These are phyloP conservation scores for Drosophila borborema DNA, from an alignment of 2,888 invertebrate genomes.

Conservation along the genomic window DNA sequence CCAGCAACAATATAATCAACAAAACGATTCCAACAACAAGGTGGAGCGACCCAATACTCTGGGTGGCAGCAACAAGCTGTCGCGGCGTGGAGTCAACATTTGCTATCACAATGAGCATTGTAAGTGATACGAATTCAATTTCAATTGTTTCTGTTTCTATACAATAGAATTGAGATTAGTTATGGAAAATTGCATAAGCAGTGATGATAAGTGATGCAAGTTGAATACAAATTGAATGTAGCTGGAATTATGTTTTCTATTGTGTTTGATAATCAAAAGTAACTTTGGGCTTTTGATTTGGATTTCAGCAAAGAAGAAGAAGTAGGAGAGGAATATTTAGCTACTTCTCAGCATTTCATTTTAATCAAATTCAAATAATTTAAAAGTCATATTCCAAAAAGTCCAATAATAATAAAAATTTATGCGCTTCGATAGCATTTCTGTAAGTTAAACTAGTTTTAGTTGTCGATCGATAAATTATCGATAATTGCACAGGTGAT, in stretches of 20 bases:
- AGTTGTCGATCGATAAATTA: not conserved
- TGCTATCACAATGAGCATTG: slow-evolving; percentile 93
- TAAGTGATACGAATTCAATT: slow-evolving; percentile 83
- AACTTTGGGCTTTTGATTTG: too few species aligned
- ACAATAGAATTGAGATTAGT: slow-evolving; percentile 1
- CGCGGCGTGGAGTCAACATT: slow-evolving; percentile 89
- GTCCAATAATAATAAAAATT: too few species aligned
- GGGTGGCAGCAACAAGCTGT: slow-evolving; percentile 90
- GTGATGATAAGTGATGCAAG: not conserved
- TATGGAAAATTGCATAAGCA: slow-evolving; percentile 17
- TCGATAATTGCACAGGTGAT: not conserved
- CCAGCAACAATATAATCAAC: slow-evolving; percentile 71
- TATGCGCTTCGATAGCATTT: too few species aligned
- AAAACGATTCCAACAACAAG: slow-evolving; percentile 85
- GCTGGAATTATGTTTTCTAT: too few species aligned
- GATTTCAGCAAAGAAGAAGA: too few species aligned
- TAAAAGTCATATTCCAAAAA: too few species aligned
- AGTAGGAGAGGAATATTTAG: too few species aligned
- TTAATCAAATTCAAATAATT: too few species aligned
- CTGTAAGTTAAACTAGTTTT: not conserved
- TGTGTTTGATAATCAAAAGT: too few species aligned
- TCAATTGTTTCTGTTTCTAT: not conserved
- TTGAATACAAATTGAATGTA: not conserved
- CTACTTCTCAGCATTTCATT: too few species aligned
- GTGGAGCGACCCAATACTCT: slow-evolving; percentile 93